phyloP scores from a whole-genome alignment of 2,797 vertebrate genomes.

The Alcedo quadribrachys region DNA sequence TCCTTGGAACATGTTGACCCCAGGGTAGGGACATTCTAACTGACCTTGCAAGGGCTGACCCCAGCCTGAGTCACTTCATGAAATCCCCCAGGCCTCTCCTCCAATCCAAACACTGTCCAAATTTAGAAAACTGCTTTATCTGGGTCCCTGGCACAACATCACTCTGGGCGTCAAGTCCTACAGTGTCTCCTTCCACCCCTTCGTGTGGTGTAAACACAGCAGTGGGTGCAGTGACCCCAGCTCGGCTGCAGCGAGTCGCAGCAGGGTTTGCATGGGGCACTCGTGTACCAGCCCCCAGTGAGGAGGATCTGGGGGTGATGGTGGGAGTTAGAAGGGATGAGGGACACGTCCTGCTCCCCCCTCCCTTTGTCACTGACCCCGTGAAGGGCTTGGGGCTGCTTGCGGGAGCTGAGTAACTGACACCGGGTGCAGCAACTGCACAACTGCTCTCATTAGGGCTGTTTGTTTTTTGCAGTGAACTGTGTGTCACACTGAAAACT shows the following conservation, averaged over 20 bases:
- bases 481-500: conserved; percentile 53
- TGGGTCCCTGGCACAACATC: background rate
- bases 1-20: fast-evolving
- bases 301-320: background rate
- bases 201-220: background rate
- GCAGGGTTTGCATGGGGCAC: background rate
- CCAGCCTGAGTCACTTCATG: background rate
- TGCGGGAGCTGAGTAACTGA: background rate
- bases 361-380: background rate
- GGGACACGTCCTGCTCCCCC: background rate
- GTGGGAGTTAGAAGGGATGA: background rate
- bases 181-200: background rate
- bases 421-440: conserved; percentile 41
- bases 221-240: background rate
- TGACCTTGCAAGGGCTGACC: background rate
- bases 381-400: background rate
- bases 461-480: conserved; percentile 56
- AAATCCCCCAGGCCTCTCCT: background rate
- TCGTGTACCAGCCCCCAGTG: fast-evolving
- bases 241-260: fast-evolving
- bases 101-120: background rate
- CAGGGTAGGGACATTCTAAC: background rate
- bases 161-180: background rate
- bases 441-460: conserved; percentile 47
- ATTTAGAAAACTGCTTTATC: background rate